Percentiles rank a stretch among this genome's conserved stretches.
Evolutionary conservation across 2,113 vertebrate genomes (phyloP).

Genomic region (Cariama cristata): DNA sequence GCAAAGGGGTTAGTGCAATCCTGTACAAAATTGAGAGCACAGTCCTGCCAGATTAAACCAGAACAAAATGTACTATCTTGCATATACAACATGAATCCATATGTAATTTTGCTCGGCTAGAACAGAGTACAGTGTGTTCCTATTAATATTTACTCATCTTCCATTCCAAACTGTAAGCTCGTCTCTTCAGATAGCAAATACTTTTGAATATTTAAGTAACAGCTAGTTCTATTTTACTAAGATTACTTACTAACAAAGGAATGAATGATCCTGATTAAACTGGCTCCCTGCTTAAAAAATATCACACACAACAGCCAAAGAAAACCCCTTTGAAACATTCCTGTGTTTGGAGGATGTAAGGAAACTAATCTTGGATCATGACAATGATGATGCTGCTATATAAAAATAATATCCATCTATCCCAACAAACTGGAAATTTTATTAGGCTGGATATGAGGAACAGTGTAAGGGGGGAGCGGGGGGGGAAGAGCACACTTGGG

Average conservation of each 20-base stretch:
- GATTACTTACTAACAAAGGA: conserved; percentile 78
- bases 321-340: conserved; percentile 60
- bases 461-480: neutral
- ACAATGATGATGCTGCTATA: neutral
- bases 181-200: conserved; percentile 64
- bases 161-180: conserved; percentile 39
- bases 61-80: conserved; percentile 40
- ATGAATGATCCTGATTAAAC: conserved; percentile 71
- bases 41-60: conserved; percentile 7
- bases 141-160: conserved; percentile 47
- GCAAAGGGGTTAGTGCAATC: conserved; percentile 38
- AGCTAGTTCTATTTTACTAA: conserved; percentile 63
- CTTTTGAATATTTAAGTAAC: conserved; percentile 67
- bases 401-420: conserved; percentile 30
- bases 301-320: conserved; percentile 52
- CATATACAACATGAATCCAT: neutral
- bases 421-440: neutral
- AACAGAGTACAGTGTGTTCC: conserved; percentile 43
- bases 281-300: conserved; percentile 61
- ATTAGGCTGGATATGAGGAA: neutral
- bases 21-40: conserved; percentile 21
- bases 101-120: neutral
- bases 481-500: neutral
- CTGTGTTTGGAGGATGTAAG: conserved; percentile 1
- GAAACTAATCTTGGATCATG: conserved; percentile 39